Percentiles rank a stretch among this genome's conserved stretches.
These are phyloP conservation scores for Gymnopithys bicolor DNA, from an alignment of 2,797 vertebrate species.

Conservation along the genomic window DNA sequence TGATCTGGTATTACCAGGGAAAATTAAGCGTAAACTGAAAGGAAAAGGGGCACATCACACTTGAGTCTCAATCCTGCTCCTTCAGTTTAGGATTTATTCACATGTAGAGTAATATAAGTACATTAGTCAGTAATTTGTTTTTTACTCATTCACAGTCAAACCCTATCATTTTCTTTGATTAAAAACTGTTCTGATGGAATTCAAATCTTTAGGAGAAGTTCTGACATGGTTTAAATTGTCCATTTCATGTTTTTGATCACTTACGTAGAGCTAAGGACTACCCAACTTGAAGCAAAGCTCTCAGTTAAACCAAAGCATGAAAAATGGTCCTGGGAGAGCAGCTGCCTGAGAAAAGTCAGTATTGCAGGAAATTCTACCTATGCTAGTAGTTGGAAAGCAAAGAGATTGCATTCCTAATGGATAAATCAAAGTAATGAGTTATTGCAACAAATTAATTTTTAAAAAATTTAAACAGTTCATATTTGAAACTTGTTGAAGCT, in stretches of 20 bases:
- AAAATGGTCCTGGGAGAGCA: background rate
- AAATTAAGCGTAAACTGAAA: slow-evolving; percentile 21
- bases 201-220: background rate
- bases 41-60: background rate
- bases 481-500: background rate
- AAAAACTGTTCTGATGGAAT: background rate
- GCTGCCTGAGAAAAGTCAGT: background rate
- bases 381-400: background rate
- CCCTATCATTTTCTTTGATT: background rate
- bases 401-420: background rate
- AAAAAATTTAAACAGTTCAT: background rate
- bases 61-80: background rate
- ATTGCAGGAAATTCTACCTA: background rate
- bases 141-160: background rate
- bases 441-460: background rate
- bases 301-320: background rate
- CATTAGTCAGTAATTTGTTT: background rate
- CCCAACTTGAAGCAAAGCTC: background rate
- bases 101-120: background rate
- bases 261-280: background rate
- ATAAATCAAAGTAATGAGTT: background rate
- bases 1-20: background rate
- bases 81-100: background rate
- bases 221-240: background rate
- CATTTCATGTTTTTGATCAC: background rate